Base-by-base conservation (phyloP, 2,113 vertebrate genomes). In the Gambusia affinis region DNA sequence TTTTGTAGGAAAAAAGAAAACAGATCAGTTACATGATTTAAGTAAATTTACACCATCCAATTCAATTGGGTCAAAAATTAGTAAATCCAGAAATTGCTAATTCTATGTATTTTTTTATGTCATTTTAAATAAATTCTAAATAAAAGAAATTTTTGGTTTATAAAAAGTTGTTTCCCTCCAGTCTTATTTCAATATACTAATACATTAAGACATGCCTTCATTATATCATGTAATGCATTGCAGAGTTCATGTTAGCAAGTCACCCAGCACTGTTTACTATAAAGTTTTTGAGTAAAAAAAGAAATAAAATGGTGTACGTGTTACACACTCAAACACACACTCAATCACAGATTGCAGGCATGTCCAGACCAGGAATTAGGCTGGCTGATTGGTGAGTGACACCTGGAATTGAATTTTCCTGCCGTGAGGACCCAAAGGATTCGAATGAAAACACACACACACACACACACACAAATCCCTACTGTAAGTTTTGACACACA, bases 341-440 rank as follows among this genome's bases (percentile, higher is more conserved):
- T 19, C 72, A 54, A 54, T 63, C 29, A 67, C 72, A 73, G 33
- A 75, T 60, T 2, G 14, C 57, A 67, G 73, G 68, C 61, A 22
- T 29, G 62, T 80, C 79, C 73, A 82, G 75, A 74, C 67, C 47
- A 75, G 75, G 82, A 87, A 88, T 89, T 89, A 90, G 82, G 67
- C 72, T 74, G 66, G 51, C 79, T 82, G 87, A 87, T 87, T 89
- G 82, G 78, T 90, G 80, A 89, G 70, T 89, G 89, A 90, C 91
- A 89, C 78, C 33, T 86, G 70, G 87, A 91, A 92, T 91, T 87
- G 80, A 90, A 91, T 88, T 87, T 86, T 67, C 82, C 65, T 83
- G 81, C 75, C 64, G 67, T 69, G 72, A 88, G 75, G 82, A 71
- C 86, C 75, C 81, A 78, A 69, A 83, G 79, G 82, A 84, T 75